Evolutionary conservation across 1,140 invertebrate species (phyloP).

Genomic region (Sarcophaga bullata): DNA sequence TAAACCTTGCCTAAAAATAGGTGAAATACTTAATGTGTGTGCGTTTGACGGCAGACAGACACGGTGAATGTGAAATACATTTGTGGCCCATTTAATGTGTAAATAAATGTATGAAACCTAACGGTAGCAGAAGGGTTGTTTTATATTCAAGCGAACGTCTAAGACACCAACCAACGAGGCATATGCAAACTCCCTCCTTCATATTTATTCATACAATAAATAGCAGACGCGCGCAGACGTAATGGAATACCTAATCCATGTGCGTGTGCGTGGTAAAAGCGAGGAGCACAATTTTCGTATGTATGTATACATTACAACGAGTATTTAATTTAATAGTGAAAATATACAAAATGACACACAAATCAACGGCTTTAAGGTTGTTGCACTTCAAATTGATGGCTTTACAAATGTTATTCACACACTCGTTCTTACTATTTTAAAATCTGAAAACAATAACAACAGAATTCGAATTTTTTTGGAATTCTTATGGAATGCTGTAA

Average conservation of each 20-base stretch:
- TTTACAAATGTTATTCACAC: slow-evolving; percentile 24
- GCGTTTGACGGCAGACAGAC: not conserved
- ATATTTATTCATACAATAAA: too few relatives aligned
- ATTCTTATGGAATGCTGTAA: too few relatives aligned
- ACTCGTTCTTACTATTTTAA: too few relatives aligned
- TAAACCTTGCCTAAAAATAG: slow-evolving; percentile 33
- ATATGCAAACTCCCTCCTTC: slow-evolving; percentile 7
- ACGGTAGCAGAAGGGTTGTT: not conserved
- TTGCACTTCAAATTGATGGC: slow-evolving; percentile 37
- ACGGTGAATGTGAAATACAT: not conserved
- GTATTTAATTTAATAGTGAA: not conserved
- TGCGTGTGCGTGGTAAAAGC: not conserved
- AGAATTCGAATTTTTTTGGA: too few relatives aligned
- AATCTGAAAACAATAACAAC: too few relatives aligned
- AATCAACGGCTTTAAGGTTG: slow-evolving; percentile 35
- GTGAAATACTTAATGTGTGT: slow-evolving; percentile 14
- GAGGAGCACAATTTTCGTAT: too few relatives aligned
- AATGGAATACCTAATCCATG: not conserved
- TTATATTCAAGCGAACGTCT: not conserved
- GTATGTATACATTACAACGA: not conserved
- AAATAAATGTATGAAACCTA: not conserved
- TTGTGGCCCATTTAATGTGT: not conserved
- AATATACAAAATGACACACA: slow-evolving; percentile 24
- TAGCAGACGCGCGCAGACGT: not conserved
- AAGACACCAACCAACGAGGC: slow-evolving; percentile 18